Evolutionary conservation across 2,797 vertebrate genomes (phyloP).

Genomic region (Sebastes steindachneri): DNA sequence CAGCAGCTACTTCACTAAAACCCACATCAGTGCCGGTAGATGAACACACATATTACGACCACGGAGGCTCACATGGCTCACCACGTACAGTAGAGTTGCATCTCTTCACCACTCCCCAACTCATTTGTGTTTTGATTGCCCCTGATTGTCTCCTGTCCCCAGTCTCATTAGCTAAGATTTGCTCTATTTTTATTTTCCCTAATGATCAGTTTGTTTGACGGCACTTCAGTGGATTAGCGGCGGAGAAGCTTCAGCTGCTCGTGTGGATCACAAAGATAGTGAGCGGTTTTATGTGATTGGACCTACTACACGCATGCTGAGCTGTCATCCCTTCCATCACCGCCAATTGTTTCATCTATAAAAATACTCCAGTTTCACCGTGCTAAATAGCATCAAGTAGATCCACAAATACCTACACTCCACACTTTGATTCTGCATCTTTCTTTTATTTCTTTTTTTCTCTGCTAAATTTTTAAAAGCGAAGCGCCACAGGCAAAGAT

Average conservation of each 20-base stretch:
- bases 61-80: background rate
- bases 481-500: background rate
- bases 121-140: conserved; percentile 58
- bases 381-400: conserved; percentile 14
- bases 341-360: conserved; percentile 41
- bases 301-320: conserved; percentile 1
- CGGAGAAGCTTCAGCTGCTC: conserved; percentile 37
- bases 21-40: background rate
- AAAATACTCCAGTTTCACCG: conserved; percentile 22
- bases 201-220: conserved; percentile 56
- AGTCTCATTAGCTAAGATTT: conserved; percentile 58
- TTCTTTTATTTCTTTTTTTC: background rate
- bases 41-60: background rate
- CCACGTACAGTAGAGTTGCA: conserved; percentile 16
- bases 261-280: conserved; percentile 35
- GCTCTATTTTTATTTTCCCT: conserved; percentile 67
- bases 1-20: background rate
- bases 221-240: conserved; percentile 50
- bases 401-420: conserved; percentile 13
- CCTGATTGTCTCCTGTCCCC: conserved; percentile 55
- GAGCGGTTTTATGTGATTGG: conserved; percentile 29
- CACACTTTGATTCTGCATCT: conserved; percentile 1
- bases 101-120: conserved; percentile 18
- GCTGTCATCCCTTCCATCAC: conserved; percentile 34
- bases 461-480: background rate